Evolutionary conservation across 2,888 invertebrate genomes (phyloP).

Genomic region (Lamproptera curius): DNA sequence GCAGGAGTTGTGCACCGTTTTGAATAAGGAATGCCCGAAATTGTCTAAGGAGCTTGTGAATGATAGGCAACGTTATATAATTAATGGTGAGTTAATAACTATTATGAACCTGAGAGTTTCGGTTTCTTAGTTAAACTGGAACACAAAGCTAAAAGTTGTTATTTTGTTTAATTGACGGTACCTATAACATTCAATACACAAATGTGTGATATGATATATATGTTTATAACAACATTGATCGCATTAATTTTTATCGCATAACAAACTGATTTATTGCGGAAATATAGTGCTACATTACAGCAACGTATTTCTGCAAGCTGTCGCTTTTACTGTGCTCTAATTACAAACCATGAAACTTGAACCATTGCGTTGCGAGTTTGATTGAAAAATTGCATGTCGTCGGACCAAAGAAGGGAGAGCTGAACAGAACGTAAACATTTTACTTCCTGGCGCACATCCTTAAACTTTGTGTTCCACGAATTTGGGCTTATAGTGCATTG

Average conservation of each 20-base stretch:
- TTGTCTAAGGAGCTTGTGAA: slow-evolving; percentile 80
- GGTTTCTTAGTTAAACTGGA: too few relatives aligned
- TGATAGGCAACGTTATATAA: slow-evolving; percentile 74
- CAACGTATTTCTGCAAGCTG: slow-evolving; percentile 16
- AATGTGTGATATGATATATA: too few relatives aligned
- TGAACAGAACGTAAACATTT: slow-evolving; percentile 23
- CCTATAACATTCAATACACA: too few relatives aligned
- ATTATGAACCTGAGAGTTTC: too few relatives aligned
- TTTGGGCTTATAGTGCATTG: slow-evolving; percentile 31
- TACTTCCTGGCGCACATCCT: slow-evolving; percentile 14
- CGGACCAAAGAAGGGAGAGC: slow-evolving; percentile 49
- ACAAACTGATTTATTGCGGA: too few relatives aligned
- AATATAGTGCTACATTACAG: too few relatives aligned
- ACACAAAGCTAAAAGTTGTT: too few relatives aligned
- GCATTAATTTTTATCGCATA: too few relatives aligned
- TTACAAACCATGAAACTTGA: slow-evolving; percentile 34
- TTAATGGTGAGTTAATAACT: slow-evolving; percentile 64
- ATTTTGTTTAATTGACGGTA: too few relatives aligned
- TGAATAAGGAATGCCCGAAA: slow-evolving; percentile 81
- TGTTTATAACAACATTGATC: too few relatives aligned
- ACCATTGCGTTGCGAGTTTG: slow-evolving; percentile 33
- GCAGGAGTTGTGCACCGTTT: slow-evolving; percentile 79
- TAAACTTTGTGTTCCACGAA: slow-evolving; percentile 31
- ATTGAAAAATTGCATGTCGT: slow-evolving; percentile 73
- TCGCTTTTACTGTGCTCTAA: slow-evolving; percentile 25